Percentiles rank a stretch among this genome's conserved stretches.
Evolutionary conservation across 2,113 vertebrate species (phyloP).

Genomic region (Leucoraja erinaceus): DNA sequence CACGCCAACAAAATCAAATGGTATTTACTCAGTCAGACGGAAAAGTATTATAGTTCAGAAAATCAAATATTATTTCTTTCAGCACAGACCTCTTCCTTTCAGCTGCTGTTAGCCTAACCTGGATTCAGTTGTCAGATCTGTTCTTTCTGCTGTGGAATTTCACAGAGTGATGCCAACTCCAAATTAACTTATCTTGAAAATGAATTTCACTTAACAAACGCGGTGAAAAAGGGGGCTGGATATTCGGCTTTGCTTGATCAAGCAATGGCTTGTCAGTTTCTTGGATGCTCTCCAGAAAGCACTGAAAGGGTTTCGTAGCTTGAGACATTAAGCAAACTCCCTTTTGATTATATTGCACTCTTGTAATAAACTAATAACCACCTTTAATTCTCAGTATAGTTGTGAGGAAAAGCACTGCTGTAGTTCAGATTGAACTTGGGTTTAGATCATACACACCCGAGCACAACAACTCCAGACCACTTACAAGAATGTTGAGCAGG

Average conservation of each 20-base stretch:
- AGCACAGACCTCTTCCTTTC: neutral
- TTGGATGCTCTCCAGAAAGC: neutral
- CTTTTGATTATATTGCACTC: neutral
- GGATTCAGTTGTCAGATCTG: neutral
- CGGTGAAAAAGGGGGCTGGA: neutral
- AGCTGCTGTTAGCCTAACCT: neutral
- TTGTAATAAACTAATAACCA: neutral
- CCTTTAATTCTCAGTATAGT: neutral
- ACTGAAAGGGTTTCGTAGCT: neutral
- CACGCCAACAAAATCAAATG: slow-evolving; percentile 15
- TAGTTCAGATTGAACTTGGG: neutral
- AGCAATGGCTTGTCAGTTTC: neutral
- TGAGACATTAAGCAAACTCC: neutral
- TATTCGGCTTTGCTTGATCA: neutral
- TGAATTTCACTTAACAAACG: neutral
- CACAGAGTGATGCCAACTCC: neutral
- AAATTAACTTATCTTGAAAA: neutral
- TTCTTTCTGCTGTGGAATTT: neutral
- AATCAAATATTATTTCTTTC: slow-evolving; percentile 7
- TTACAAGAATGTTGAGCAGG: no score
- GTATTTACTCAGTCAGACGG: slow-evolving; percentile 12
- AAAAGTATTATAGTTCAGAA: slow-evolving; percentile 27
- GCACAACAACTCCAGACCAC: neutral
- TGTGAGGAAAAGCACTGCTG: neutral
- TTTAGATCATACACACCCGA: neutral